Conservation (phyloP, 2,888 invertebrate genomes). For the Lordiphosa fenestrarum region DNA sequence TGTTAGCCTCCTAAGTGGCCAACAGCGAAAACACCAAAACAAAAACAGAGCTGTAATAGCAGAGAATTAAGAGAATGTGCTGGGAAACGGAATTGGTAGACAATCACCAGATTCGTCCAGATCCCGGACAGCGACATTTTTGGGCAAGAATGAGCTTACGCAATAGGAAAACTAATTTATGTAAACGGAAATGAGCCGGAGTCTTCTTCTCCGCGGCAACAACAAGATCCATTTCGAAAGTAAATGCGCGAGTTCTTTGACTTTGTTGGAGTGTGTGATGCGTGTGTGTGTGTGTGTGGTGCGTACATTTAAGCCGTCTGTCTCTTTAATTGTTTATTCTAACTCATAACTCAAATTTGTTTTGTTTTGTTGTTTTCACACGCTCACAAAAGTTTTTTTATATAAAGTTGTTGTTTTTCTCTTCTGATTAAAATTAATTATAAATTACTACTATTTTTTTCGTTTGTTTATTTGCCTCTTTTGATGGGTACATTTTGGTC, state of each 20-base stretch:
- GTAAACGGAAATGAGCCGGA: conserved; percentile 58
- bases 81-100: not conserved
- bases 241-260: conserved; percentile 62
- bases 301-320: conserved; percentile 17
- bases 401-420: conserved; percentile 34
- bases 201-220: conserved; percentile 7
- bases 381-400: conserved; percentile 38
- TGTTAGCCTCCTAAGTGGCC: conserved; percentile 27
- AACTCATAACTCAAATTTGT: conserved; percentile 46
- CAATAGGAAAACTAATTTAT: conserved; percentile 50
- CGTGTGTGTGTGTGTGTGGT: conserved; percentile 1
- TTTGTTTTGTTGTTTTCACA: conserved; percentile 55
- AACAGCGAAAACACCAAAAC: conserved; percentile 9
- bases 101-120: conserved; percentile 15
- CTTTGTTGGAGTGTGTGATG: conserved; percentile 25
- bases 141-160: conserved; percentile 26
- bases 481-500: conserved; percentile 50
- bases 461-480: conserved; percentile 20
- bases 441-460: conserved; percentile 36
- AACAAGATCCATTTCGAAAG: conserved; percentile 53
- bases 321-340: conserved; percentile 56
- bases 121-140: conserved; percentile 45
- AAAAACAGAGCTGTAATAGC: not conserved
- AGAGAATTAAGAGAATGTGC: conserved; percentile 20
- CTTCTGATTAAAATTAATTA: conserved; percentile 51